phyloP scores from a whole-genome alignment of 2,113 vertebrate genomes.

The Meles meles region DNA sequence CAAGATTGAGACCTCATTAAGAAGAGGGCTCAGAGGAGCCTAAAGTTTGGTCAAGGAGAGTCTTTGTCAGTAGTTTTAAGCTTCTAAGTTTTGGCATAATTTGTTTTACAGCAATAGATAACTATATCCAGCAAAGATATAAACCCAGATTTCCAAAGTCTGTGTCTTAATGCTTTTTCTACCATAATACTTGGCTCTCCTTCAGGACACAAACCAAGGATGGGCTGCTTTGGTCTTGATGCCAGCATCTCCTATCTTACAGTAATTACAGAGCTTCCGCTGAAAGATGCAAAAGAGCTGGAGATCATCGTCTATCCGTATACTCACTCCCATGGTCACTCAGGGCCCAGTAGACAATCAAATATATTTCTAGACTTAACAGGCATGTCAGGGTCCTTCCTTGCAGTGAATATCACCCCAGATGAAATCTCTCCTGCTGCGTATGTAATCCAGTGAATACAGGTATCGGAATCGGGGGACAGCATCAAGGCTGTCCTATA shows the following conservation, averaged over 20 bases:
- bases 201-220: background rate
- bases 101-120: background rate
- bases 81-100: background rate
- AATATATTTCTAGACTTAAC: background rate
- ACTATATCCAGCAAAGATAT: background rate
- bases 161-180: background rate
- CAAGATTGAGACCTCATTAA: background rate
- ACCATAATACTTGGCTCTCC: background rate
- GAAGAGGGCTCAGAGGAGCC: background rate
- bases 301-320: background rate
- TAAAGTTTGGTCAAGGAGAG: background rate
- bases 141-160: background rate
- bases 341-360: background rate
- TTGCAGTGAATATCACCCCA: background rate
- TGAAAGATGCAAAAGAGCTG: background rate
- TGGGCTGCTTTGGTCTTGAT: background rate
- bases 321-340: background rate
- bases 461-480: too few species aligned
- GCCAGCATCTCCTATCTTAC: too few species aligned
- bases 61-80: background rate
- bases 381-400: background rate
- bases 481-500: background rate
- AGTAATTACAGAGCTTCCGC: background rate
- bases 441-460: accelerated
- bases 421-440: accelerated